Evolutionary conservation across 2,113 vertebrate species (phyloP).

Genomic region (Zootoca vivipara): DNA sequence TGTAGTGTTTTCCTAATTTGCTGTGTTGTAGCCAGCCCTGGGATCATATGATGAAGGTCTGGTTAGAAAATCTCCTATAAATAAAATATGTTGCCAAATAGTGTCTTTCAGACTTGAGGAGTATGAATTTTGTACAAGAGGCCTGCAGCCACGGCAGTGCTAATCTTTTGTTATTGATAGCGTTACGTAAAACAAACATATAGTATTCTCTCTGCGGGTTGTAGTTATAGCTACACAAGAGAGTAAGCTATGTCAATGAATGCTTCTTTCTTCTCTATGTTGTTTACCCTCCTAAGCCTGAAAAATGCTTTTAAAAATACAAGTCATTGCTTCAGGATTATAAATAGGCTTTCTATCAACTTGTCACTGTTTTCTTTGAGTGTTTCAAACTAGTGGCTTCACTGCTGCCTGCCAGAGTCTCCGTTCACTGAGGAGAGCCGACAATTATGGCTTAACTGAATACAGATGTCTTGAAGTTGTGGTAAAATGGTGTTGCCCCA

Average conservation of each 20-base stretch:
- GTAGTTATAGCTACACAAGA: background rate
- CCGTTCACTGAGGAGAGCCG: conserved; percentile 36
- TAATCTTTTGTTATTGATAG: background rate
- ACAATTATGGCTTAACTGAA: conserved; percentile 33
- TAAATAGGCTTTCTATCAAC: conserved; percentile 10
- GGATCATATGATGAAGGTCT: no score
- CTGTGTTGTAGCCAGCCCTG: no score
- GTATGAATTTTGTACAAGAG: background rate
- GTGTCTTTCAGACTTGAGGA: background rate
- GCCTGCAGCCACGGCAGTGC: no score
- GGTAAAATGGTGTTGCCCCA: conserved; percentile 1
- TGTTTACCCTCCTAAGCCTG: conserved; percentile 20
- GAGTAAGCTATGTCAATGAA: background rate
- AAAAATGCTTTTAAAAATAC: background rate
- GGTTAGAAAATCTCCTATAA: no score
- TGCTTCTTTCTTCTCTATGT: background rate
- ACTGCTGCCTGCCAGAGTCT: conserved; percentile 13
- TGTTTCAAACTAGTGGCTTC: conserved; percentile 25
- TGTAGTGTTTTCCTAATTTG: no score
- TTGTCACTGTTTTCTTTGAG: background rate
- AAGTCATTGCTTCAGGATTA: conserved; percentile 20
- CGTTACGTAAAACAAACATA: background rate
- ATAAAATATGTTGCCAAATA: no score
- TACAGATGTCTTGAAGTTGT: conserved; percentile 1
- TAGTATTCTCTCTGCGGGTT: background rate